Evolutionary conservation across 2,797 vertebrate genomes (phyloP), one percentile per base, ranked within the genome.

Genomic region (Siniperca undulata): DNA sequence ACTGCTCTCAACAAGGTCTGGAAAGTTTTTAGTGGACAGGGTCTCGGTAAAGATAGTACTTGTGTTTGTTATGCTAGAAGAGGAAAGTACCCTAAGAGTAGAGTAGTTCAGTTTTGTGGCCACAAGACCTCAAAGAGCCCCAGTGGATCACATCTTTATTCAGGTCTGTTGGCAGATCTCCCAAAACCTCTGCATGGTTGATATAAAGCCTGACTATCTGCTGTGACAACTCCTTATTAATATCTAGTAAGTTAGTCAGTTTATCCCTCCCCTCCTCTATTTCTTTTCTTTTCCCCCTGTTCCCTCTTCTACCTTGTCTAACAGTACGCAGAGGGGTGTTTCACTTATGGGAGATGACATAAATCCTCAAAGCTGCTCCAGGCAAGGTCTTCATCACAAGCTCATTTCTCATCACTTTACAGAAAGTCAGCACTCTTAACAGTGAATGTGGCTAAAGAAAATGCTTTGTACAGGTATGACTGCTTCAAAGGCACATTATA

Each of bases 311-410:
- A 74, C 65, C 77, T 78, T 81, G 80, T 89, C 61, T 78, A 70
- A 80, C 74, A 48, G 48, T 64, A 73, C 64, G 42, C 60, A 3
- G 66, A 78, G 70, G 78, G 44, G 24, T 80, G 85, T 72, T 90
- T 91, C 56, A 36, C 56, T 85, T 74, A 73, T 83, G 58, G 50
- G 70, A 84, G 52, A 70, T 66, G 73, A 84, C 79, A 87, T 83
- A 92, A 93, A 94, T 94, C 88, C 88, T 84, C 82, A 80, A 82
- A 83, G 79, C 79, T 58, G 90, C 93, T 91, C 40, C 62, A 85
- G 94, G 94, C 92, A 95, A 95, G 92, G 93, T 95, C 90, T 92
- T 93, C 86, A 92, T 86, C 85, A 85, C 77, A 71, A 72, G 67
- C 80, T 90, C 83, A 91, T 93, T 93, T 84, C 86, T 94, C 92